Evolutionary conservation across 2,797 vertebrate species (phyloP), one percentile per base, ranked within the genome.

Genomic region (Gadopsis marmoratus): DNA sequence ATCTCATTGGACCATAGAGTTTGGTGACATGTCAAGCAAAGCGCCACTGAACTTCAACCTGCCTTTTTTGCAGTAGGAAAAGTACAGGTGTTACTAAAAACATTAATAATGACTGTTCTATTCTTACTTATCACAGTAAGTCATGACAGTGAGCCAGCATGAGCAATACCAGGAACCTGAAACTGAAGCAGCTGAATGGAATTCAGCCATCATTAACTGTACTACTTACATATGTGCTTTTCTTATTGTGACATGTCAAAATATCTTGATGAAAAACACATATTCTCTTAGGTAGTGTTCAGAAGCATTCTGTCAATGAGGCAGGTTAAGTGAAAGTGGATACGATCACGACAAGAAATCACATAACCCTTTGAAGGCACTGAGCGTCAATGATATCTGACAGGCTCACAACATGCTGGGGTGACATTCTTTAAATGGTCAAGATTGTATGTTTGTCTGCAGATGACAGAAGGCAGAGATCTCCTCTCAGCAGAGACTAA

Each of bases 401-500:
- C 79, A 70, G 62, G 43, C 37, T 67, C 54, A 72, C 37, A 79
- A 71, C 8, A 66, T 75, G 79, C 66, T 60, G 16, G 7, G 21
- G 78, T 59, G 65, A 59, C 64, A 68, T 81, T 69, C 76, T 80
- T 79, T 59, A 67, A 85, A 79, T 70, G 65, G 74, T 82, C 64
- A 73, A 78, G 63, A 76, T 17, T 53, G 62, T 71, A 78, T 53
- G 45, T 79, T 75, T 16, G 70, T 79, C 58, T 81, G 76, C 61
- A 74, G 83, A 84, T 66, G 84, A 87, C 80, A 83, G 73, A 64
- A 61, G 35, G 71, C 69, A 71, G 74, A 37, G 53, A 68, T 66
- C 55, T 67, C 39, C 66, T 83, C 76, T 67, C 51, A 29, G 80
- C 70, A 33, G 3, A 26, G 73, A 55, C 39, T 59, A 64, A 50